Conservation (phyloP, 2,888 invertebrate species). For the Coleophora deauratella region DNA sequence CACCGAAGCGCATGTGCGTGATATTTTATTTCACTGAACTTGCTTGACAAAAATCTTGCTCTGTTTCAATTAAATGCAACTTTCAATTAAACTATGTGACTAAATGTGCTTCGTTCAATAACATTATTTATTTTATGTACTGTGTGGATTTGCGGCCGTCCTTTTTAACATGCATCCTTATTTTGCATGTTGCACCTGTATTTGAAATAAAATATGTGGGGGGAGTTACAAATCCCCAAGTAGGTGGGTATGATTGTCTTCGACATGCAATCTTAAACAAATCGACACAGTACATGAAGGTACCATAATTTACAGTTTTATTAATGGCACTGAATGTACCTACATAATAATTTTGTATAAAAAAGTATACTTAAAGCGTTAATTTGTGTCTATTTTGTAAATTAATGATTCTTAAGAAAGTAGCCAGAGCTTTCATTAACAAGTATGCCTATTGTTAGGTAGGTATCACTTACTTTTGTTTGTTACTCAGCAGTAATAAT, state of each 20-base stretch:
- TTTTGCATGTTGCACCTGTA: too few relatives aligned
- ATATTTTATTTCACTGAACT: conserved; percentile 68
- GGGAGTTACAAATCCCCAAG: too few relatives aligned
- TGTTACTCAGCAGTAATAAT: too few relatives aligned
- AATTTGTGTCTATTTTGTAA: conserved; percentile 26
- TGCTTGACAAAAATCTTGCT: conserved; percentile 55
- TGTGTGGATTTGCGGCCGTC: too few relatives aligned
- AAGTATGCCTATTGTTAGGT: too few relatives aligned
- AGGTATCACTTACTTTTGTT: not conserved
- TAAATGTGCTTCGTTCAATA: conserved; percentile 60
- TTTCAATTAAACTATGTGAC: conserved; percentile 56
- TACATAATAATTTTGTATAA: conserved; percentile 39
- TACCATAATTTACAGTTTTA: not conserved
- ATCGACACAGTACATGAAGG: too few relatives aligned
- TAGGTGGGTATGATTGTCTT: too few relatives aligned
- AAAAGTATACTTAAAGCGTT: conserved; percentile 51
- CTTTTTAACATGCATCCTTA: too few relatives aligned
- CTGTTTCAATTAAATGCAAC: conserved; percentile 53
- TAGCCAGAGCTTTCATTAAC: conserved; percentile 1
- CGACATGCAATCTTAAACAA: too few relatives aligned
- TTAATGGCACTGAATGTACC: not conserved
- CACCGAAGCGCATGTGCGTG: conserved; percentile 65
- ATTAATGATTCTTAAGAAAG: conserved; percentile 1
- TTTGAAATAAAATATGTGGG: too few relatives aligned
- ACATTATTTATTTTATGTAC: conserved; percentile 13